Base-by-base conservation (phyloP, 2,888 invertebrate genomes). In the Operophtera brumata region DNA sequence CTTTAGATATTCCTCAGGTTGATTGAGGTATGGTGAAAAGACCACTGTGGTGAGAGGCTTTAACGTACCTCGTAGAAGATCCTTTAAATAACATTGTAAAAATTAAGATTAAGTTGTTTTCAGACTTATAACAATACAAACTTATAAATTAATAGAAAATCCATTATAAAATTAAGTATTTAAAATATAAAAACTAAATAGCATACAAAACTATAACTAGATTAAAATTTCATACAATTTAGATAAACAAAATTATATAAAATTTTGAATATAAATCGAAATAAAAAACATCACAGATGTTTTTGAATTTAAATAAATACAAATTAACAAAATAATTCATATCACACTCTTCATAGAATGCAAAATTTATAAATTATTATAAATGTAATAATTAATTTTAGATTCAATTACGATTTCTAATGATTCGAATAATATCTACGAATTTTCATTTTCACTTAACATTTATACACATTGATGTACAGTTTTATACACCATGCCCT, bases 71-170 rank as follows among this genome's bases (percentile, higher is more conserved):
- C 6, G 34, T 6, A 34, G 9, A 11, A 13, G 1, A 36, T n/a
- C 6, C 20, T 20, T 7, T 36, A 2, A 12, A 37, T 9, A 36
- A 9, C 28, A 28, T 13, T 13, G 14, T 14, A 14, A 25, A 34
- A 28, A n/a, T 11, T 20, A 25, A 28, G 10, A 10, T 10, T 12
- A 13, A n/a, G 13, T 30, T 40, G 9, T 14, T 39, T 10, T 54
- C 54, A 54, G 41, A 54, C 49, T 49, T 54, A 54, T 9, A 39
- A 45, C 35, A 48, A 48, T 44, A 54, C 54, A 48, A 40, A 48
- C 47, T 48, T 47, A 32, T 39, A 32, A 39, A 43, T 34, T 26
- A 47, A 39, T 43, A 44, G 20, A 55, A 26, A 47, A 42, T 8
- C 9, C n/a, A 47, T 28, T 32, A 40, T 9, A 9, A 32, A 6